phyloP scores from a whole-genome alignment of 2,888 invertebrate species.

The Aspidiotus rigidus region DNA sequence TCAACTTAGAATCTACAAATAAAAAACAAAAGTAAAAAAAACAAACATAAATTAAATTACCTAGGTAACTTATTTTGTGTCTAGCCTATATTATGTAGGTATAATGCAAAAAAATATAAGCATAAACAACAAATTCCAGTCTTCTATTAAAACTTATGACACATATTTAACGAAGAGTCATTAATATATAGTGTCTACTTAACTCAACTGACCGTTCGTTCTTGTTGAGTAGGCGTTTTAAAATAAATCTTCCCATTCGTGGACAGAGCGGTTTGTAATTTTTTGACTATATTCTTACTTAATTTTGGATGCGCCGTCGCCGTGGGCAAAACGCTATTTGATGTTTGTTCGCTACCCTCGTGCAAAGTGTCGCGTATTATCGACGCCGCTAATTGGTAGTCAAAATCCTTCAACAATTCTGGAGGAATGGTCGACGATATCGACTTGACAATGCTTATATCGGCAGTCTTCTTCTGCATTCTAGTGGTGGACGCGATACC shows the following conservation, averaged over 20 bases:
- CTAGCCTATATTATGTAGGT: too few species aligned
- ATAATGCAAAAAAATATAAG: too few species aligned
- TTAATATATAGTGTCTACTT: too few species aligned
- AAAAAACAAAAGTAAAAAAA: too few species aligned
- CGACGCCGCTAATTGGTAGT: conserved; percentile 20
- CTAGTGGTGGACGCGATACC: not conserved
- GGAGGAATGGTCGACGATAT: conserved; percentile 30
- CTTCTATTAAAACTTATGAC: too few species aligned
- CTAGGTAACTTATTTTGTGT: too few species aligned
- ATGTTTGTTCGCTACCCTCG: conserved; percentile 5
- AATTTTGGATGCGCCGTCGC: conserved; percentile 5
- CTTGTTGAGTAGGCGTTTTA: conserved; percentile 22
- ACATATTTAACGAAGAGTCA: too few species aligned
- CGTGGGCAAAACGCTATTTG: conserved; percentile 5
- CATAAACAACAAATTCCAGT: too few species aligned
- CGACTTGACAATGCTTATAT: conserved; percentile 23
- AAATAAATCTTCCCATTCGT: conserved; percentile 8
- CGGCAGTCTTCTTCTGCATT: conserved; percentile 1
- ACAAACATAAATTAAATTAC: too few species aligned
- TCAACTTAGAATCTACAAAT: too few species aligned
- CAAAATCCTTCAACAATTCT: conserved; percentile 26
- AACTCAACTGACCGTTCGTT: conserved; percentile 20
- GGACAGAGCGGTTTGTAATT: conserved; percentile 19
- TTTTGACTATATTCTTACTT: conserved; percentile 7
- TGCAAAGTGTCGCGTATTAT: conserved; percentile 3